Percentiles rank a stretch among this genome's conserved stretches.
These are phyloP conservation scores for Protomyctophum bolini DNA, from an alignment of 2,113 vertebrate genomes.

Conservation along the genomic window DNA sequence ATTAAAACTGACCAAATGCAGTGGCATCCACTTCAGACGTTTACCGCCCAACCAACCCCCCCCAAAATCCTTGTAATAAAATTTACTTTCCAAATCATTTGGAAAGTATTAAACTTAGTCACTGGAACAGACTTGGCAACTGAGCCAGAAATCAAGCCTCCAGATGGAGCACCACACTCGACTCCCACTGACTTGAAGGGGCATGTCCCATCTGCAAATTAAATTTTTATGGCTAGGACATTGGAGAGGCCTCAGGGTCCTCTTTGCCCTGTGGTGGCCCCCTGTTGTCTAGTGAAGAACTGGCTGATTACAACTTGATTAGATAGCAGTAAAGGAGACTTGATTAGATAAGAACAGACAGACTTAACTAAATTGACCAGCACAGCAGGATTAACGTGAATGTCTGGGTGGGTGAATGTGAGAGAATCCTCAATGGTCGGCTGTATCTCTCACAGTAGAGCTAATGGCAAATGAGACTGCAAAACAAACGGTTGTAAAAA, in stretches of 20 bases:
- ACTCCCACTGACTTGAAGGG: conserved; percentile 49
- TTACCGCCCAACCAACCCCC: too few relatives aligned
- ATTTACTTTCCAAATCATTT: too few relatives aligned
- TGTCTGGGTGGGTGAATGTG: conserved; percentile 7
- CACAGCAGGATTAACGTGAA: conserved; percentile 33
- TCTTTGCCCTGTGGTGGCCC: conserved; percentile 62
- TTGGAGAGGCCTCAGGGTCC: conserved; percentile 36
- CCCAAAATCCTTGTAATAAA: too few relatives aligned
- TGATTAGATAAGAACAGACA: conserved; percentile 52
- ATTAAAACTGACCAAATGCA: neutral
- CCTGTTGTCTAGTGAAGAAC: conserved; percentile 71
- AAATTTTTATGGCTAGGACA: conserved; percentile 50
- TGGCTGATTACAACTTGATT: conserved; percentile 67
- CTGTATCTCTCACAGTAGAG: neutral
- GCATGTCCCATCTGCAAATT: conserved; percentile 48
- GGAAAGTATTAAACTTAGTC: neutral
- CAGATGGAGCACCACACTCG: neutral
- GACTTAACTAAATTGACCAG: conserved; percentile 12
- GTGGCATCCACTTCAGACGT: neutral
- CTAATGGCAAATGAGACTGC: neutral
- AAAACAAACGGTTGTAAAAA: neutral
- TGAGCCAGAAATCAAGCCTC: conserved; percentile 8
- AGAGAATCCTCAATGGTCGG: conserved; percentile 1
- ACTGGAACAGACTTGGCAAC: neutral
- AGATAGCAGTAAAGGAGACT: conserved; percentile 55